Base-by-base conservation (phyloP, 2,888 invertebrate genomes). In the Brachylomia viminalis region DNA sequence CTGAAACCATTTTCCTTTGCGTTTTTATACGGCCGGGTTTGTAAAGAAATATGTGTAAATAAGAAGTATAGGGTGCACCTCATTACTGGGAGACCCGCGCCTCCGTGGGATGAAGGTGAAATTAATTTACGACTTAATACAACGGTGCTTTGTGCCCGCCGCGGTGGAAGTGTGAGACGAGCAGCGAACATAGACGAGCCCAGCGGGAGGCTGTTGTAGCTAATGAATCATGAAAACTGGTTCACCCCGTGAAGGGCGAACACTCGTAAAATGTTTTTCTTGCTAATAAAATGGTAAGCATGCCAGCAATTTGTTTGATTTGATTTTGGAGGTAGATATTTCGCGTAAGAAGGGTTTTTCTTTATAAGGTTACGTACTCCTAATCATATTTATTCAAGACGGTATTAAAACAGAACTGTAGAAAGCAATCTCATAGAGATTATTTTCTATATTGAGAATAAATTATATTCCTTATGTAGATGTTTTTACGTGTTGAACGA, bases 121-220 rank as follows among this genome's bases (percentile, higher is more conserved):
- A 95, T 94, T 94, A 94, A 95, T 95, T 94, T 94, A 94, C 91
- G 92, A 91, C 92, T 92, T 93, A 93, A 95, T 94, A 93, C 91
- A 92, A 91, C 85, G 89, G 86, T 85, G 73, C 84, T 88, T 86
- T 88, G 82, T 87, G 75, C 77, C 59, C 73, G 52, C 71, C 49
- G 62, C 45, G 79, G 68, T 61, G 65, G 52, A 77, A 79, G 80
- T 73, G 61, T 75, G 64, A 70, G 70, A 71, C 77, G 78, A 47
- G 66, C 58, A 30, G 77, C 79, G 75, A 67, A 52, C 45, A 59
- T 27, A 11, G 23, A 11, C 65, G 23, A 42, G 54, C 69, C 17
- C 49, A 62, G 82, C 64, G 58, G 78, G 54, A 58, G 58, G 47
- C 42, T 75, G 61, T 54, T 69, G 54, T 52, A 27, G 47, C 65